phyloP scores from a whole-genome alignment of 2,113 vertebrate genomes.

The Pampusana beccarii region DNA sequence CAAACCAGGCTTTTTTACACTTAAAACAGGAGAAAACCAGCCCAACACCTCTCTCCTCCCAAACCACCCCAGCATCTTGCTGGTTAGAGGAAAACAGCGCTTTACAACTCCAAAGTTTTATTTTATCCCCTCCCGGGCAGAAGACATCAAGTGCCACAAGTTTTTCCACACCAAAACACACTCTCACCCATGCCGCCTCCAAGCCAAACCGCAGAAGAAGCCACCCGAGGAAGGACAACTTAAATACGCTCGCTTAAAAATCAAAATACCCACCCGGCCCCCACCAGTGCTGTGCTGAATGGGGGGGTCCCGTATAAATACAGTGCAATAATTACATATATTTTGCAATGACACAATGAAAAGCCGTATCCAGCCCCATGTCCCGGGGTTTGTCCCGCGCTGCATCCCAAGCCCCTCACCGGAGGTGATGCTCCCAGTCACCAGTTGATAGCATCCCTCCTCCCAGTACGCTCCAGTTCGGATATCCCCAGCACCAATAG shows the following conservation, averaged over 20 bases:
- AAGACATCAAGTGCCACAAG: conserved; percentile 7
- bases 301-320: conserved; percentile 27
- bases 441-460: neutral
- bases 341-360: neutral
- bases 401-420: neutral
- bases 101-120: neutral
- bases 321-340: conserved; percentile 52
- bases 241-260: neutral
- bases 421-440: neutral
- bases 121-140: neutral
- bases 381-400: rapidly evolving
- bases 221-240: neutral
- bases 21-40: neutral
- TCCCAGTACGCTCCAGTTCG: neutral
- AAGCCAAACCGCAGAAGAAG: neutral
- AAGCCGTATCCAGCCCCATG: neutral
- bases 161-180: neutral
- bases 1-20: neutral
- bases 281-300: rapidly evolving
- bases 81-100: neutral
- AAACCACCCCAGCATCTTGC: neutral
- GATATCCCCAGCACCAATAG: neutral
- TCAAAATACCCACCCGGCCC: neutral
- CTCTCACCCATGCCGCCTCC: neutral
- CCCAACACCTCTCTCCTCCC: neutral